Base-by-base conservation (phyloP, 2,797 vertebrate genomes). In the Myioborus miniatus region DNA sequence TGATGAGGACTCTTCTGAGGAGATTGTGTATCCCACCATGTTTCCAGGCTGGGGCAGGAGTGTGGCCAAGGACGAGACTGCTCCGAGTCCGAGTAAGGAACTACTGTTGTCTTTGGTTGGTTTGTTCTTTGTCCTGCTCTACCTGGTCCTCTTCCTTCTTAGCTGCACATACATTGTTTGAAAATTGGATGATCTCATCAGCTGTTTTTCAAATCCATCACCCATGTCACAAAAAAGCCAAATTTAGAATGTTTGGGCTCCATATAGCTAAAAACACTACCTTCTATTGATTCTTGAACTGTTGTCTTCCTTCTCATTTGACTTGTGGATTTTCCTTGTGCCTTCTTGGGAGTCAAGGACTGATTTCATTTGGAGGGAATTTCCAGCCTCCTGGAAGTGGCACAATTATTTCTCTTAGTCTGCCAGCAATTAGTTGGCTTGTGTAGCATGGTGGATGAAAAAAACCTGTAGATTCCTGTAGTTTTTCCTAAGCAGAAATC, bases 21-120 rank as follows among this genome's bases (percentile, higher is more conserved):
- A 96, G 47, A 13, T 8, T 56, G 55, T 65, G 80, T 44, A 92
- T 58, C 19, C 93, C 59, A 95, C 95, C 39, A 34, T 59, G 52
- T 88, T 95, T 93, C 77, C 84, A 52, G 86, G 63, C 74, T 94
- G 94, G 92, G 69, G 93, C 92, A 90, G 91, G 87, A 97, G 21
- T 39, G 79, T 83, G 95, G 67, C 89, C 92, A 91, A 87, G 52
- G 93, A 93, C 4, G 39, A 44, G 68, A 50, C 60, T 64, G 27
- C 87, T 82, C 50, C 76, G n/a, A 37, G 92, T 67, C 95, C 89
- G 76, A 96, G 97, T 98, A 98, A 98, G 98, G 76, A 88, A 36
- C 24, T 78, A 29, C 36, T 37, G 6, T 5, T 36, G 4, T 23
- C 46, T 13, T 53, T 53, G 12, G 8, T 21, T 32, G 12, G 6